phyloP scores from a whole-genome alignment of 2,113 vertebrate genomes.

The Actenoides hombroni region DNA sequence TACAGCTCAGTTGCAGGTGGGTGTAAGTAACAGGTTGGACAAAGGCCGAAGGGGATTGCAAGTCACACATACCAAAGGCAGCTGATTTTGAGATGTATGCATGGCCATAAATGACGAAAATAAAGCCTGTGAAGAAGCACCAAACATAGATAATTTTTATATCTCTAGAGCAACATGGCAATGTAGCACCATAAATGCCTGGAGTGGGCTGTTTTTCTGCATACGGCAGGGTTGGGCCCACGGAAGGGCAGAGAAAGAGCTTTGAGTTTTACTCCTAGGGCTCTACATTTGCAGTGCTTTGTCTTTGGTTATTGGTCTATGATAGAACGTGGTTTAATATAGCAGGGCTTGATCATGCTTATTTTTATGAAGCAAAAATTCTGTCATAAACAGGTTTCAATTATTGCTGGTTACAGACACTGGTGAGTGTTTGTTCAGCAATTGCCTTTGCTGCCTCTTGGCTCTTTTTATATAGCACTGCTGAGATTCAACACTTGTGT shows the following conservation, averaged over 20 bases:
- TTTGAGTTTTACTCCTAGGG: not conserved
- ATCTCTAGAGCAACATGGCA: not conserved
- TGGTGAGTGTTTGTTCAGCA: not conserved
- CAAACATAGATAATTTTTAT: not conserved
- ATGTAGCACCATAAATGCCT: not conserved
- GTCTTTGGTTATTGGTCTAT: not conserved
- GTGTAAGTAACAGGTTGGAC: not conserved
- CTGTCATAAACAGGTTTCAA: not conserved
- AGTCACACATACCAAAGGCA: not conserved
- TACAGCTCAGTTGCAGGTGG: not conserved
- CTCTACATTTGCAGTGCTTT: not conserved
- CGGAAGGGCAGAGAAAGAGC: not conserved
- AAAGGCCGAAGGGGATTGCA: not conserved
- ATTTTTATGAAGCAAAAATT: constrained; percentile 6
- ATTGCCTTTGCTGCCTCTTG: not conserved
- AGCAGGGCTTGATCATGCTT: not conserved
- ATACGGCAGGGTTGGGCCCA: accelerated
- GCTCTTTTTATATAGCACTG: not conserved
- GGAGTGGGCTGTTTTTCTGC: accelerated
- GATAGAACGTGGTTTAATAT: not conserved
- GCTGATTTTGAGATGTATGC: not conserved
- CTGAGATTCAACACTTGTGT: not conserved
- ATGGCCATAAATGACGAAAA: not conserved
- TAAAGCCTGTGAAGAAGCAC: not conserved
- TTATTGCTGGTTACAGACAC: not conserved